Evolutionary conservation across 2,797 vertebrate species (phyloP).

Genomic region (Intellagama lesueurii): DNA sequence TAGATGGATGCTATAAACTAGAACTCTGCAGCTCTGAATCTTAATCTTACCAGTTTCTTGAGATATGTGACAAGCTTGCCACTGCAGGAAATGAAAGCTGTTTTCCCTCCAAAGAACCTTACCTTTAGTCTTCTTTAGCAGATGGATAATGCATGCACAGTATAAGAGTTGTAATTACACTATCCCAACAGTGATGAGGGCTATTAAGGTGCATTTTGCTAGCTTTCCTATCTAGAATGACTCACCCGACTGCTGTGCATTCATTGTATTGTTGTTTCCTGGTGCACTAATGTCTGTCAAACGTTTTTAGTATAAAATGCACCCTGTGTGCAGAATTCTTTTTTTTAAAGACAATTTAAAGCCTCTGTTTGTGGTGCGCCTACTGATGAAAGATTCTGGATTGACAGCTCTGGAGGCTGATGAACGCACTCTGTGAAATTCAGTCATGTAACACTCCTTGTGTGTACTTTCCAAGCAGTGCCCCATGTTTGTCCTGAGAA

Average conservation of each 20-base stretch:
- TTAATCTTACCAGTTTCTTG: background rate
- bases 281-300: constrained; percentile 29
- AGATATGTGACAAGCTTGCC: background rate
- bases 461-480: background rate
- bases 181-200: constrained; percentile 16
- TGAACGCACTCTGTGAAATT: background rate
- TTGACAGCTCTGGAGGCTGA: background rate
- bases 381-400: constrained; percentile 4
- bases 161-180: background rate
- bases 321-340: background rate
- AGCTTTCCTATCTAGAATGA: constrained; percentile 57
- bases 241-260: constrained; percentile 38
- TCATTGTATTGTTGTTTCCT: background rate
- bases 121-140: background rate
- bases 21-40: background rate
- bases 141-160: background rate
- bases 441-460: constrained; percentile 2
- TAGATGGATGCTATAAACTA: background rate
- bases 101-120: background rate
- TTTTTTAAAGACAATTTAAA: constrained; percentile 19
- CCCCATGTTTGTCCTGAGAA: constrained; percentile 14
- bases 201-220: constrained; percentile 47
- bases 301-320: background rate
- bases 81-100: accelerated
- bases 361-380: background rate